Evolutionary conservation across 2,888 invertebrate species (phyloP), one percentile per base, ranked within the genome.

Genomic region (Lepidocyrtoides sp.): DNA sequence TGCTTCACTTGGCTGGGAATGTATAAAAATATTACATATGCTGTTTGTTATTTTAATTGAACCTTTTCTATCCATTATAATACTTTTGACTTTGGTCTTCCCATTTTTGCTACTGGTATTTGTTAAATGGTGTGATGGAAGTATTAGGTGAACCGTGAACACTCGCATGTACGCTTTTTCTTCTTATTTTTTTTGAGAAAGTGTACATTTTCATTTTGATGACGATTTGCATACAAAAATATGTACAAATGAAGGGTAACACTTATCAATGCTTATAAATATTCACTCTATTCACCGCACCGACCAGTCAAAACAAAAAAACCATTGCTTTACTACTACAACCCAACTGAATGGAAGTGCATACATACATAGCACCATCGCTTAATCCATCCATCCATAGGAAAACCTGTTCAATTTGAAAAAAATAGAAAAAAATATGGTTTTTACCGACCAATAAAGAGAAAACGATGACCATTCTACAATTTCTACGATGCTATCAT

Each of bases 41-140:
- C 48, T 54, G 51, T 51, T 72, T 32, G 23, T 85, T 36, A 72
- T 77, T 54, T 87, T 87, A 79, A 87, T 87, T 87, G 87, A 87
- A 32, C 87, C 63, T 72, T 90, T 79, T 54, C 77, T 84, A 51
- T 77, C 41, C 51, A 29, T 7, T 36, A 36, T 36, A 4, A 36
- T 36, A 36, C 36, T 36, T 29, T 32, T 54, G 2, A 23, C 8
- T 32, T 2, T 75, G 32, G 7, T 75, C 75, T 14, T 48, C 75
- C 75, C 75, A 12, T 23, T 75, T 89, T 83, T 81, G 66, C 79
- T 85, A 86, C 69, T 60, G 84, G 79, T 82, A n/a, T 72, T 63
- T 90, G 29, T 23, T 44, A 14, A 72, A 14, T n/a, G n/a, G n/a
- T n/a, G n/a, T n/a, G n/a, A n/a, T n/a, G n/a, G n/a, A n/a, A 32